Percentiles rank a stretch among this genome's conserved stretches.
Conservation (phyloP, 2,797 vertebrate species). For the Silurus aristotelis region DNA sequence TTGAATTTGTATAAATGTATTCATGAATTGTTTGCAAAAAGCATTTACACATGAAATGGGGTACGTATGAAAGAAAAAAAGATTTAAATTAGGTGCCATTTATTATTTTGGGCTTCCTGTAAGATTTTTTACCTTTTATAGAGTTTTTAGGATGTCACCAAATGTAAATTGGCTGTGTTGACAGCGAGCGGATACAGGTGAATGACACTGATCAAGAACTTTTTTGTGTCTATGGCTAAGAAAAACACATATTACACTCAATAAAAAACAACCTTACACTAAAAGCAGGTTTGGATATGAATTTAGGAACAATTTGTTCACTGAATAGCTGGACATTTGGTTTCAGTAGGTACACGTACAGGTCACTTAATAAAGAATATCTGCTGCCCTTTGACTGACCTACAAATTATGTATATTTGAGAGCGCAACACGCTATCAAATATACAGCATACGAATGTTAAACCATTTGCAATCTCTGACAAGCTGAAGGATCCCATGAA, state of each 20-base stretch:
- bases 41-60: conserved; percentile 2
- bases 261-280: neutral
- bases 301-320: neutral
- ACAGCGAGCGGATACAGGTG: neutral
- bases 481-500: conserved; percentile 8
- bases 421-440: neutral
- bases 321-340: neutral
- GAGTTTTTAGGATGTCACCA: neutral
- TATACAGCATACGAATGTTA: neutral
- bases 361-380: neutral
- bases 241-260: neutral
- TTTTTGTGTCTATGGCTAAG: neutral
- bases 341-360: neutral
- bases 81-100: neutral
- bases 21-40: neutral
- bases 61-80: neutral
- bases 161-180: neutral
- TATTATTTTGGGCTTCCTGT: neutral
- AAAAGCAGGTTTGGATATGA: neutral
- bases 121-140: neutral
- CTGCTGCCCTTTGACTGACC: conserved; percentile 1
- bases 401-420: neutral
- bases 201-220: neutral
- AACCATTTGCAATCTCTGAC: neutral
- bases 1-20: neutral